Evolutionary conservation across 2,113 vertebrate genomes (phyloP).

Genomic region (Lepidothrix coronata): DNA sequence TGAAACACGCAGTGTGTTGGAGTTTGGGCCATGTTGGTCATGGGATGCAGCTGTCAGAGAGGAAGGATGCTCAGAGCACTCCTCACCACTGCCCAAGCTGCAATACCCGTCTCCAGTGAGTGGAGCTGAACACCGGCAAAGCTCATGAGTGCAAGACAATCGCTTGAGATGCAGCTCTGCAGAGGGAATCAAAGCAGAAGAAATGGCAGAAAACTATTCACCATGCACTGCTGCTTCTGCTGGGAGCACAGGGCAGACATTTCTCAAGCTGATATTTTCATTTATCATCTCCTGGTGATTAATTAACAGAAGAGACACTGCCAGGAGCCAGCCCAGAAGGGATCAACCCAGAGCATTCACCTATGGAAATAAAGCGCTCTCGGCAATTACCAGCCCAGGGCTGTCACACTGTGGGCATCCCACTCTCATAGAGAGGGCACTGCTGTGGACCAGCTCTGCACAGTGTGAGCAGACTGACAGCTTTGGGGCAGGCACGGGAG

Average conservation of each 20-base stretch:
- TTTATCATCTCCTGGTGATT: conserved; percentile 26
- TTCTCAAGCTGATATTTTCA: conserved; percentile 30
- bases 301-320: background rate
- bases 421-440: accelerated
- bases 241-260: background rate
- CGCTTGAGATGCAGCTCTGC: accelerated
- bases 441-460: background rate
- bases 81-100: background rate
- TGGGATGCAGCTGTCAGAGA: accelerated
- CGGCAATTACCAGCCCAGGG: background rate
- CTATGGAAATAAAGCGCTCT: background rate
- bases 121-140: background rate
- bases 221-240: conserved; percentile 28
- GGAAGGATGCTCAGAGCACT: background rate
- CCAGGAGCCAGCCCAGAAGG: background rate
- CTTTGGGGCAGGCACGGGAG: accelerated
- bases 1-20: accelerated
- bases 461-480: background rate
- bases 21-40: background rate
- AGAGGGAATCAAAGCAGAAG: background rate
- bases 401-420: background rate
- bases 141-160: background rate
- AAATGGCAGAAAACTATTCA: background rate
- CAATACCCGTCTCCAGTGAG: accelerated
- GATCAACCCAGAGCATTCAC: background rate